Base-by-base conservation (phyloP, 2,888 invertebrate genomes). In the Exephanes ischioxanthus region DNA sequence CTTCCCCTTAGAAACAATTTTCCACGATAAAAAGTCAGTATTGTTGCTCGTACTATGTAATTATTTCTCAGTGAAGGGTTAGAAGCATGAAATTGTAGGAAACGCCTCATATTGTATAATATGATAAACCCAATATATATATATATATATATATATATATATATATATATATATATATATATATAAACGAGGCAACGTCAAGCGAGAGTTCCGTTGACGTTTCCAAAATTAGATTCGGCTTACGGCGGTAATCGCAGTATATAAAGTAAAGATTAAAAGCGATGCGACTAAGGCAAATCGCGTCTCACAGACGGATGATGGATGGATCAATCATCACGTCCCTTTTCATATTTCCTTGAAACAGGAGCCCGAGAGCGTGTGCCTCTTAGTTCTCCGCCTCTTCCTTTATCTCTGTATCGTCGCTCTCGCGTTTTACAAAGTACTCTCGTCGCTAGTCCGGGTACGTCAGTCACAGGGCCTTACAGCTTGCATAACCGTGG, bases 221-320 rank as follows among this genome's bases (percentile, higher is more conserved):
- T 72, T 77, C 68, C 48, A 58, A 84, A 80, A 81, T 84, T 77
- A 73, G 45, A 77, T 26, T 45, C 4, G 9, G 37, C 2, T 26
- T 14, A 19, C 72, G 53, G 51, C 11, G 55, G 48, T 53, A 33
- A n/a, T 26, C 58, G 45, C 45, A 58, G 41, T 53, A 30, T 37
- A 76, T 30, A 19, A 22, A 53, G 53, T 77, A 11, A 11, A 66
- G 22, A 77, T 75, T 75, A 70, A 75, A 76, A 68, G 51, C 63
- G 19, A 71, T 3, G 41, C 19, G 19, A 30, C n/a, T 3, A 45
- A 72, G 75, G 67, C 45, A 7, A 71, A 80, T 2, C 5, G 9
- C 6, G 61, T 14, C 37, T 72, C 51, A 16, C 37, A n/a, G 1
- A 30, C n/a, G 19, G 41, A 80, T 73, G 72, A 80, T 73, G 53